Conservation (phyloP, 2,888 invertebrate genomes). For the Baronia brevicornis region DNA sequence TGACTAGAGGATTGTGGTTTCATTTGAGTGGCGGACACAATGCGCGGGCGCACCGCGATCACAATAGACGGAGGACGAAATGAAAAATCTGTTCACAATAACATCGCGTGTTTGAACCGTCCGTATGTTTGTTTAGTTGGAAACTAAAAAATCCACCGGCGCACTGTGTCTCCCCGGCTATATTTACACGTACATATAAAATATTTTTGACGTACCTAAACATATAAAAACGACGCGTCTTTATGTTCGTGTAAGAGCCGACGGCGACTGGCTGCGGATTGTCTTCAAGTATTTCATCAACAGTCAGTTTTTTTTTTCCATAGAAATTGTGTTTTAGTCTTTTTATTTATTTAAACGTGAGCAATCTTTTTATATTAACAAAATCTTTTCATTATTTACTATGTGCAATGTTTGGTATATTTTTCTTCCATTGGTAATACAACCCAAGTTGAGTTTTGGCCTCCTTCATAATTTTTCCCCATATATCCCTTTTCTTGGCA, state of each 20-base stretch:
- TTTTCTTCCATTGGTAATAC: no score
- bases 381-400: no score
- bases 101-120: conserved; percentile 40
- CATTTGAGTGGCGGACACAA: conserved; percentile 2
- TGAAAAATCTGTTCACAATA: conserved; percentile 39
- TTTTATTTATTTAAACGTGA: no score
- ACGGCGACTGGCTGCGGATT: conserved; percentile 13
- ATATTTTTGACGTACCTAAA: conserved; percentile 26
- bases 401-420: no score
- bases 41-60: conserved; percentile 18
- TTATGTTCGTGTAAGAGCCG: conserved; percentile 18
- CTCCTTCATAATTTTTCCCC: no score
- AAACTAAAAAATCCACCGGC: conserved; percentile 43
- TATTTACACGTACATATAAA: conserved; percentile 31
- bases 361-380: no score
- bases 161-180: conserved; percentile 38
- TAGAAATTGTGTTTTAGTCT: conserved; percentile 12
- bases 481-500: no score
- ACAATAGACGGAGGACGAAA: conserved; percentile 32
- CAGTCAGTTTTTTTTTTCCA: conserved; percentile 11
- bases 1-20: conserved; percentile 6
- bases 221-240: conserved; percentile 22
- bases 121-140: conserved; percentile 53
- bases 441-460: no score
- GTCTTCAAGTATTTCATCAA: no score